Base-by-base conservation (phyloP, 2,113 vertebrate genomes). In the Stigmatopora argus region DNA sequence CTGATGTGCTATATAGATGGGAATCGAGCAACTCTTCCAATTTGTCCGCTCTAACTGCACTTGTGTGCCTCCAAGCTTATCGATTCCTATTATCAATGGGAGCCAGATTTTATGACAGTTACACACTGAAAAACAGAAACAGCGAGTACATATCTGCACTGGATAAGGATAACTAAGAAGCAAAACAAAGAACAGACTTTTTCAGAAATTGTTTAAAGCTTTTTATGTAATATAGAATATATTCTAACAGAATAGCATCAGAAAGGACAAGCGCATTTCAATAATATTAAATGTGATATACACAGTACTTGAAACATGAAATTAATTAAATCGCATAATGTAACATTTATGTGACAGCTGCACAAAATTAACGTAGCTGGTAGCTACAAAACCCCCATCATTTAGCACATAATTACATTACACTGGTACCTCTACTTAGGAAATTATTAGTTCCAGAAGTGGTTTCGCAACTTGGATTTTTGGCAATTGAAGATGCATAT, bases 31-130 rank as follows among this genome's bases (percentile, higher is more conserved):
- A 61, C 13, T 7, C 41, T 61, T 45, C 41, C 59, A 61, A 61
- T 61, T 61, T 61, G 59, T 61, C 59, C 41, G 6, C 23, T 61
- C 59, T 61, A 31, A 46, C 59, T 34, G 41, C n/a, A 61, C 41
- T 61, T 23, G 59, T 15, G 41, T 23, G 59, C 59, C 59, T 61
- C 41, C 41, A 21, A 61, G 59, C 59, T 61, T 61, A 61, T 61
- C 38, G 59, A 45, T 61, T 61, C 41, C 41, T 44, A 61, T 61
- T 61, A 61, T 61, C 59, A 61, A 45, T 12, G 19, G 41, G 12
- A 14, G 59, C n/a, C 11, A 45, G 13, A 45, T 15, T 61, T 61
- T 45, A 12, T 23, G 58, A 61, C 58, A 45, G 19, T 61, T 13
- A 13, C n/a, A 19, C 59, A 10, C 3, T 23, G 41, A 61, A 61